Evolutionary conservation across 64 coral and sea anemone genomes (phyloP).

Genomic region (Astreopora myriophthalma): DNA sequence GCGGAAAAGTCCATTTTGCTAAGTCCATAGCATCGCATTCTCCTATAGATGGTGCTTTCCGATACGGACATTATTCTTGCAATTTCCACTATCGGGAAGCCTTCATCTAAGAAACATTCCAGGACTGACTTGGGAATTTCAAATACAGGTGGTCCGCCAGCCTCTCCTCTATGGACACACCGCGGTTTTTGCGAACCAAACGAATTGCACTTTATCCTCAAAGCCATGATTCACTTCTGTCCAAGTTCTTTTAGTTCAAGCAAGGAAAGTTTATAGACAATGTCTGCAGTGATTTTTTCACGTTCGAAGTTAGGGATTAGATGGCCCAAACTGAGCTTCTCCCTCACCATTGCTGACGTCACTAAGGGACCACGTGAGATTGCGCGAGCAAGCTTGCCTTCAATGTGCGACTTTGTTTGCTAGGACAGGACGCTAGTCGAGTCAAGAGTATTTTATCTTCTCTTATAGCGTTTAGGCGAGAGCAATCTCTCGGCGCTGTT

Average conservation of each 20-base stretch:
- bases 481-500: background rate
- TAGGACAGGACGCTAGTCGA: background rate
- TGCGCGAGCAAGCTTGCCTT: slow-evolving; percentile 21
- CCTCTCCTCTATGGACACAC: background rate
- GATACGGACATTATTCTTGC: slow-evolving; percentile 3
- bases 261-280: slow-evolving; percentile 5
- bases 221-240: slow-evolving; percentile 11
- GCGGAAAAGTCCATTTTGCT: slow-evolving; percentile 39
- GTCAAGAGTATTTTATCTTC: background rate
- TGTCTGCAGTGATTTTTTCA: background rate
- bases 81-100: background rate
- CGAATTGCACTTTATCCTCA: slow-evolving; percentile 16
- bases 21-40: slow-evolving; percentile 27
- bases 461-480: background rate
- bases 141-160: background rate
- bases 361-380: slow-evolving; percentile 6
- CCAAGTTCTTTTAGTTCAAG: background rate
- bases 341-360: background rate
- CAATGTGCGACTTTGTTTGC: slow-evolving; percentile 8
- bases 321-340: too few species aligned
- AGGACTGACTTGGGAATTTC: slow-evolving; percentile 24
- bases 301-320: too few species aligned
- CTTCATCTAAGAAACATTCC: slow-evolving; percentile 6
- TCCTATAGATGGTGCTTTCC: slow-evolving; percentile 29
- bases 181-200: slow-evolving; percentile 3